A percentile compares a stretch with the other conserved stretches of the same genome.
These are phyloP conservation scores for Hypotaenidia okinawae DNA, from an alignment of 2,797 vertebrate genomes.

Conservation along the genomic window DNA sequence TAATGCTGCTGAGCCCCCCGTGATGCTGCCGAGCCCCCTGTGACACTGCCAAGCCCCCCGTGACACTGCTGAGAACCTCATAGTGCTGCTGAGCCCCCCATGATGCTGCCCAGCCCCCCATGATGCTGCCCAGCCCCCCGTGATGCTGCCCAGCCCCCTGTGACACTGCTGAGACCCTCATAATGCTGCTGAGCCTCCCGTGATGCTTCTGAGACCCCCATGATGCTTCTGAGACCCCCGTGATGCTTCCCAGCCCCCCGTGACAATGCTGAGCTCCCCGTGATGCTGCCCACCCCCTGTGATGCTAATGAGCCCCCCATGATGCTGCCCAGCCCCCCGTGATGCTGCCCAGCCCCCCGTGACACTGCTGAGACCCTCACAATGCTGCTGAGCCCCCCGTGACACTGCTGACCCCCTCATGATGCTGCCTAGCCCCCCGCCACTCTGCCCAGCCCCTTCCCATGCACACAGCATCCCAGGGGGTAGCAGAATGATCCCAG, in stretches of 20 bases:
- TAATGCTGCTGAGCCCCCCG: neutral
- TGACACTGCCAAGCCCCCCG: neutral
- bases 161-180: neutral
- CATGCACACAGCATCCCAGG: fast-evolving
- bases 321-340: too few species aligned
- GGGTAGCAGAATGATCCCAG: neutral
- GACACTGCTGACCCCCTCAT: too few species aligned
- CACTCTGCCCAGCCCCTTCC: neutral
- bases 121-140: too few species aligned
- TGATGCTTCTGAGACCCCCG: neutral
- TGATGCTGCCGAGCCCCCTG: neutral
- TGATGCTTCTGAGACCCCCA: too few species aligned
- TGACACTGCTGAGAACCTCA: fast-evolving
- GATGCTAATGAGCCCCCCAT: too few species aligned
- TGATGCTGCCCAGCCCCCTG: neutral
- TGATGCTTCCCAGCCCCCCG: neutral
- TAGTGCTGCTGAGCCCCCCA: neutral
- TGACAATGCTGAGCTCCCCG: neutral
- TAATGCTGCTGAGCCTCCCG: neutral
- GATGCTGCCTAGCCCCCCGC: neutral
- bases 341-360: neutral
- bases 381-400: neutral
- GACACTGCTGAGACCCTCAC: neutral
- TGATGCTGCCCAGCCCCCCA: too few species aligned
- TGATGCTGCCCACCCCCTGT: too few species aligned